A percentile compares a stretch with the other conserved stretches of the same genome.
These are phyloP conservation scores for Neolamprologus variostigma DNA, from an alignment of 2,113 vertebrate species.

Conservation along the genomic window DNA sequence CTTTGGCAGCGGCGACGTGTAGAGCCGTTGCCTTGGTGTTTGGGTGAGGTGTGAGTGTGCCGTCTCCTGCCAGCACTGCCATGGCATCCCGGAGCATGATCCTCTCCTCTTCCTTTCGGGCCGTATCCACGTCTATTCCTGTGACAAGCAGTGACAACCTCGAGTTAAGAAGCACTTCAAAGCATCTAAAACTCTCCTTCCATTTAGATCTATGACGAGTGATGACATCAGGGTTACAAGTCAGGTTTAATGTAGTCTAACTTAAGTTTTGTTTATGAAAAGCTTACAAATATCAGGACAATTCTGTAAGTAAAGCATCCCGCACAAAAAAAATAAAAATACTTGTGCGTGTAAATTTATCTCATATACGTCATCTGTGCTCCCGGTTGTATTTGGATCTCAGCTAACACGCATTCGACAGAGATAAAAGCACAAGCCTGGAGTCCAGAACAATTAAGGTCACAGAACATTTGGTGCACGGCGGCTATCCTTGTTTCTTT, in stretches of 20 bases:
- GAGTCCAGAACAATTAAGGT: background rate
- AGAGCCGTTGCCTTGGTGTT: constrained; percentile 76
- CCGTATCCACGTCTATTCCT: constrained; percentile 73
- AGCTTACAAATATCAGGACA: background rate
- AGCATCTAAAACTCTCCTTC: background rate
- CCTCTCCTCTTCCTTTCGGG: constrained; percentile 72
- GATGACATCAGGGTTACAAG: background rate
- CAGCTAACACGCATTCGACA: background rate
- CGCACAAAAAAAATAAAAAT: background rate
- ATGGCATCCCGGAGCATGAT: constrained; percentile 73
- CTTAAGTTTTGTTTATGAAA: background rate
- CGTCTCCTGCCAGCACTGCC: constrained; percentile 58
- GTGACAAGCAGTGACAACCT: background rate
- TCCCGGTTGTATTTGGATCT: background rate
- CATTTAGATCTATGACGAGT: background rate
- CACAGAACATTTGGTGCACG: background rate
- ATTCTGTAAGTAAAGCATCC: background rate
- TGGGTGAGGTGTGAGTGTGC: constrained; percentile 64
- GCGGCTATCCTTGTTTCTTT: background rate
- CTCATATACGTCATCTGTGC: background rate
- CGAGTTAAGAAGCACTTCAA: background rate
- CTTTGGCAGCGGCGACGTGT: constrained; percentile 75
- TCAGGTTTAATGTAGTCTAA: background rate
- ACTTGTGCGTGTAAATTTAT: background rate
- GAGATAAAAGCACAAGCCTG: background rate